A percentile compares a stretch with the other conserved stretches of the same genome.
Conservation (phyloP, 2,113 vertebrate genomes). For the Thunnus thynnus region DNA sequence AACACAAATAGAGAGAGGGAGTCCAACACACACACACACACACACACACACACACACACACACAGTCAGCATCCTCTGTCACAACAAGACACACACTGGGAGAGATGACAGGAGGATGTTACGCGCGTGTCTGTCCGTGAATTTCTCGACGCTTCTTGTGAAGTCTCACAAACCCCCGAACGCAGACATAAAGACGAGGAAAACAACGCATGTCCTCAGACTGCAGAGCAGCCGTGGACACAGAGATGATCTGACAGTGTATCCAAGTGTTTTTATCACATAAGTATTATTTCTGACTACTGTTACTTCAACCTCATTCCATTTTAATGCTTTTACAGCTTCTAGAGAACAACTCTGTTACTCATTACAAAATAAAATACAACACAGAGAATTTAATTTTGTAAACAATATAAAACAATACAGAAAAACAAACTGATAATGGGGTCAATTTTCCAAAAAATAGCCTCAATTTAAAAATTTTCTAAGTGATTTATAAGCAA, state of each 20-base stretch:
- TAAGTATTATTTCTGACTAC: too few relatives aligned
- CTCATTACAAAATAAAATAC: too few relatives aligned
- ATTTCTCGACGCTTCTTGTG: conserved; percentile 5
- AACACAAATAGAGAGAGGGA: not conserved
- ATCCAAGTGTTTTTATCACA: not conserved
- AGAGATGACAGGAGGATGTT: conserved; percentile 38
- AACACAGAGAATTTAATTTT: too few relatives aligned
- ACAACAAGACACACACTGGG: conserved; percentile 9
- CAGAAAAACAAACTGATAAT: not conserved
- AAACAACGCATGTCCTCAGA: conserved; percentile 8
- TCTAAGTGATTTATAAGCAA: not conserved
- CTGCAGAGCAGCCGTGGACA: not conserved
- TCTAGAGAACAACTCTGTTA: too few relatives aligned
- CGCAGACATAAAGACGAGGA: conserved; percentile 7
- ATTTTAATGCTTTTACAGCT: too few relatives aligned
- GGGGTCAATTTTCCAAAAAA: too few relatives aligned
- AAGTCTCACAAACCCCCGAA: conserved; percentile 6
- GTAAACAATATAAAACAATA: too few relatives aligned
- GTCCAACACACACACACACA: conserved; percentile 13
- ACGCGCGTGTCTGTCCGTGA: conserved; percentile 10
- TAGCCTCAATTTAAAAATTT: not conserved
- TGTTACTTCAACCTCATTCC: too few relatives aligned
- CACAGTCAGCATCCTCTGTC: conserved; percentile 22
- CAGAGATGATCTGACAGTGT: not conserved
- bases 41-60: conserved; percentile 10